A percentile compares a stretch with the other conserved stretches of the same genome.
These are phyloP conservation scores for Nymphalis io DNA, from an alignment of 1,140 invertebrate species.

Conservation along the genomic window DNA sequence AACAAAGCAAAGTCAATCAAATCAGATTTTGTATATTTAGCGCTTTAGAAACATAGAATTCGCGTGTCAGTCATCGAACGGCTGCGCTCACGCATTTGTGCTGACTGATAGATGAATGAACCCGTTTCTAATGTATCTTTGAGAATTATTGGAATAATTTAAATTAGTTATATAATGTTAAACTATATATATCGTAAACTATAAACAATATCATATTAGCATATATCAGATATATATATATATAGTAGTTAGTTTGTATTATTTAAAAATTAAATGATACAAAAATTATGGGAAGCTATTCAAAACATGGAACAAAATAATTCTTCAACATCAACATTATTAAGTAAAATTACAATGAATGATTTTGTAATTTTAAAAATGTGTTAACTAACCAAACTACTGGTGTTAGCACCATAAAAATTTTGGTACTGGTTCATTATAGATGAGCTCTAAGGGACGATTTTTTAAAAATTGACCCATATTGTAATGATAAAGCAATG, in stretches of 20 bases:
- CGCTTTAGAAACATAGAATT: constrained; percentile 18
- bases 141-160: constrained; percentile 14
- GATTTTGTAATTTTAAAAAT: no score
- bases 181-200: neutral
- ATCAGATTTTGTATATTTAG: constrained; percentile 10
- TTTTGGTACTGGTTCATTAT: no score
- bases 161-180: neutral
- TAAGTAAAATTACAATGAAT: no score
- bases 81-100: constrained; percentile 16
- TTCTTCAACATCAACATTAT: neutral
- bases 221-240: no score
- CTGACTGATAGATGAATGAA: constrained; percentile 35
- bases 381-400: no score
- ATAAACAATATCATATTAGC: no score
- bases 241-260: no score
- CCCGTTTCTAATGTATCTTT: constrained; percentile 2
- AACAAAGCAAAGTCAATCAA: constrained; percentile 1
- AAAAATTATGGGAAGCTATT: neutral
- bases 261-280: neutral
- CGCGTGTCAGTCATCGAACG: constrained; percentile 31
- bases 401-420: no score
- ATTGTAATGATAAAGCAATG: no score
- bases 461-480: no score
- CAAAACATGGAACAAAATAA: neutral
- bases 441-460: no score